Base-by-base conservation (phyloP, 2,797 vertebrate species). In the Pangasius macronema region DNA sequence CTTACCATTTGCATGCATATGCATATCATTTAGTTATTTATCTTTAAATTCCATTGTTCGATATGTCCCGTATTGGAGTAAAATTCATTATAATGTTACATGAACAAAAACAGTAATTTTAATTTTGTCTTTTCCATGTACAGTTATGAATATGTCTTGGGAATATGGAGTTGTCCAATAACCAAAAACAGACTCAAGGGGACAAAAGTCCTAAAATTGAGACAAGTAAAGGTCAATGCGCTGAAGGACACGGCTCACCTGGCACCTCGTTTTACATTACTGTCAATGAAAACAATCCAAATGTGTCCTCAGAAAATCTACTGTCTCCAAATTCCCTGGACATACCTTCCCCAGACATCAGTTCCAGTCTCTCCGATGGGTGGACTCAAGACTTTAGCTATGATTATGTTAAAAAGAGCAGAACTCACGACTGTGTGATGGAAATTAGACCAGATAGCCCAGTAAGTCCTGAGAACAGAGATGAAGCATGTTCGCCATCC, bases 361-460 rank as follows among this genome's bases (percentile, higher is more conserved):
- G 88, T 59, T 61, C 70, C 27, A 87, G 63, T 51, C 67, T 83
- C 13, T 87, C 82, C 57, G 85, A 88, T 3, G 76, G 70, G n/a
- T 85, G 89, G 57, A 55, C 24, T 16, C 53, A 39, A 46, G 73
- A 63, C n/a, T 91, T 93, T 77, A 95, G 94, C 85, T 90, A 91
- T 20, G 68, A 72, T 84, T 22, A 10, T 61, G 93, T 96, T 33
- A 93, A 92, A 89, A 97, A 96, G 87, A 96, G 95, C 89, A 97
- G 95, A 94, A 96, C 96, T 9, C 94, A 96, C 0, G 95, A 96
- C 5, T 95, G 92, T 0, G 93, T 95, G 49, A 20, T 90, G 0
- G 82, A 85, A 55, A 89, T 83, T 30, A 82, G 82, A 46, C 81
- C 67, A 36, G 80, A 89, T 42, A 27, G 46, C 39, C 81, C 57